A percentile compares a stretch with the other conserved stretches of the same genome.
Conservation (phyloP, 2,797 vertebrate species). For the Labroides dimidiatus region DNA sequence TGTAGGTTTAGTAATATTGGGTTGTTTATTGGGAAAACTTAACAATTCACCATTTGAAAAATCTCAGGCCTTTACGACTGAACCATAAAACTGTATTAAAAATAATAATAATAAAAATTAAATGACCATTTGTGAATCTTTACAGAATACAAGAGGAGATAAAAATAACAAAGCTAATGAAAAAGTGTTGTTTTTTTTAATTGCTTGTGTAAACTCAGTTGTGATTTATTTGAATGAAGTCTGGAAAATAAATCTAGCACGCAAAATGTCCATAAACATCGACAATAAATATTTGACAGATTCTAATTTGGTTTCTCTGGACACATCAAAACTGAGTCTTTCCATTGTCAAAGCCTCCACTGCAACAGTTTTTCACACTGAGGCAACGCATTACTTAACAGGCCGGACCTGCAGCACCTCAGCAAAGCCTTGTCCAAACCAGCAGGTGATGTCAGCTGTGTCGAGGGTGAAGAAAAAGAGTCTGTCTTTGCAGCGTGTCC, state of each 20-base stretch:
- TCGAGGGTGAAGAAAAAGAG: conserved; percentile 92
- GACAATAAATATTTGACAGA: not conserved
- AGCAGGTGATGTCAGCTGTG: conserved; percentile 88
- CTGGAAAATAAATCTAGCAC: not conserved
- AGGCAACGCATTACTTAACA: conserved; percentile 20
- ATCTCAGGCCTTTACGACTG: too few relatives aligned
- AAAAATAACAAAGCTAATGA: not conserved
- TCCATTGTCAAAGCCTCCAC: too few relatives aligned
- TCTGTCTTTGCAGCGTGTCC: conserved; percentile 86
- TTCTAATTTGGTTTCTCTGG: not conserved
- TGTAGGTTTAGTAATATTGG: too few relatives aligned
- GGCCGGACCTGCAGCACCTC: conserved; percentile 87
- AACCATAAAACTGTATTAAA: too few relatives aligned
- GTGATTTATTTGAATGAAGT: not conserved
- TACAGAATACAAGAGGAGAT: too few relatives aligned
- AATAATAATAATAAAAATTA: too few relatives aligned
- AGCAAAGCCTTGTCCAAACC: conserved; percentile 90
- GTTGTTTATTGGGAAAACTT: too few relatives aligned
- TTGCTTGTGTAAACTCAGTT: not conserved
- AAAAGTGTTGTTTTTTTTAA: too few relatives aligned
- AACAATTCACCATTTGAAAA: too few relatives aligned
- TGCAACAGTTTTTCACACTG: conserved; percentile 4
- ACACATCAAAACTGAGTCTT: not conserved
- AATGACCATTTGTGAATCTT: too few relatives aligned
- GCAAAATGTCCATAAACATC: not conserved